Evolutionary conservation across 2,888 invertebrate species (phyloP).

Genomic region (Ophonus ardosiacus): DNA sequence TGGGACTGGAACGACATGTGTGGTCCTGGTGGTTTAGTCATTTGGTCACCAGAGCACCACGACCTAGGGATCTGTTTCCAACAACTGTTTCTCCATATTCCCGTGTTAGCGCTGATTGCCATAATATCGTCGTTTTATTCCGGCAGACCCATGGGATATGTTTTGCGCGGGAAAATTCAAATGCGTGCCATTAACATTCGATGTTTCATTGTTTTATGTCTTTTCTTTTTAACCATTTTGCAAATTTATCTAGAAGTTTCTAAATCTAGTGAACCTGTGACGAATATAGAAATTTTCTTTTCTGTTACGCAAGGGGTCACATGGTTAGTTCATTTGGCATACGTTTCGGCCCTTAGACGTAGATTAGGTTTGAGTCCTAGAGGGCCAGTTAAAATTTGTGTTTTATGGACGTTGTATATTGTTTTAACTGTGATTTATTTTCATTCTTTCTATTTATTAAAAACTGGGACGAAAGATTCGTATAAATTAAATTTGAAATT

Average conservation of each 20-base stretch:
- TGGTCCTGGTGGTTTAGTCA: slow-evolving; percentile 83
- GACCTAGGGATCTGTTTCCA: slow-evolving; percentile 93
- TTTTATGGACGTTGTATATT: slow-evolving; percentile 84
- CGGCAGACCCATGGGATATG: slow-evolving; percentile 82
- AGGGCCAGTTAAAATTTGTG: slow-evolving; percentile 84
- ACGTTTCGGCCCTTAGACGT: slow-evolving; percentile 83
- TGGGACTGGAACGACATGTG: slow-evolving; percentile 90
- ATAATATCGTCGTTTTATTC: slow-evolving; percentile 89
- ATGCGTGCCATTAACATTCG: slow-evolving; percentile 82
- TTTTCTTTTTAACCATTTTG: slow-evolving; percentile 83
- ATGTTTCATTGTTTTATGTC: slow-evolving; percentile 79
- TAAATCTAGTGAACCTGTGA: slow-evolving; percentile 76
- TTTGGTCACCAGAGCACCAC: slow-evolving; percentile 83
- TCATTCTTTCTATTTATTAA: slow-evolving; percentile 79
- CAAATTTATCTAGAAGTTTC: slow-evolving; percentile 82
- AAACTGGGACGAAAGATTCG: slow-evolving; percentile 69
- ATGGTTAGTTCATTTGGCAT: slow-evolving; percentile 90
- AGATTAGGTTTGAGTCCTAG: slow-evolving; percentile 83
- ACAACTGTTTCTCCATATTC: slow-evolving; percentile 87
- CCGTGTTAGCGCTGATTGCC: slow-evolving; percentile 85
- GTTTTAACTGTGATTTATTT: slow-evolving; percentile 84
- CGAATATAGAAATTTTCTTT: slow-evolving; percentile 84
- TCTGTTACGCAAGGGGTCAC: slow-evolving; percentile 84
- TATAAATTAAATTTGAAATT: slow-evolving; percentile 75
- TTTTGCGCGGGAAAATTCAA: slow-evolving; percentile 81